Conservation (phyloP, 1,140 invertebrate species). For the Phymastichus coffea region DNA sequence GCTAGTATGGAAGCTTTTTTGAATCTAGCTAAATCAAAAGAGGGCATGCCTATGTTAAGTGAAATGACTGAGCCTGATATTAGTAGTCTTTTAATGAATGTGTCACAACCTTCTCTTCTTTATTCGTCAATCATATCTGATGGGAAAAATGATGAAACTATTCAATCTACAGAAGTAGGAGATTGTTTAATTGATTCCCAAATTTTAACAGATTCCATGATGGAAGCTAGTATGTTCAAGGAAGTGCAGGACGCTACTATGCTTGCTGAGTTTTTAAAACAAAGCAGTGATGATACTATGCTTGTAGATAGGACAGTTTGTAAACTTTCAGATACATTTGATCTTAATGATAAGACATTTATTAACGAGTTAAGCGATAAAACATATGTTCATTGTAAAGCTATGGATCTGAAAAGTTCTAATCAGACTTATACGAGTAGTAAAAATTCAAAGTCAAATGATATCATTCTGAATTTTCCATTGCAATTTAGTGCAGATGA, state of each 20-base stretch:
- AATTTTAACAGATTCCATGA: conserved; percentile 49
- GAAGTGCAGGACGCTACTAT: conserved; percentile 32
- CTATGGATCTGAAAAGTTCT: neutral
- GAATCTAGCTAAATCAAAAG: conserved; percentile 46
- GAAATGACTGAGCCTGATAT: conserved; percentile 43
- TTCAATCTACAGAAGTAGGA: conserved; percentile 15
- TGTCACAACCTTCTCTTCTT: conserved; percentile 48
- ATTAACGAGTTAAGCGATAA: conserved; percentile 13
- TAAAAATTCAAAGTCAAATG: conserved; percentile 4
- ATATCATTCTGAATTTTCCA: conserved; percentile 2
- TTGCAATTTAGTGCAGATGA: neutral
- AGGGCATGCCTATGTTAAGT: conserved; percentile 46
- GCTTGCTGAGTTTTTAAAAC: conserved; percentile 22
- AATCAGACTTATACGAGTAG: conserved; percentile 12
- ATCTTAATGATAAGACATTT: neutral
- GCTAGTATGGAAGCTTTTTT: conserved; percentile 49
- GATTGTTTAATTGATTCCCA: conserved; percentile 38
- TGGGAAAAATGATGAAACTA: conserved; percentile 27
- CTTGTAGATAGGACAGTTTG: conserved; percentile 11
- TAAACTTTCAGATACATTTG: neutral
- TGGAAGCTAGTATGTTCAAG: conserved; percentile 47
- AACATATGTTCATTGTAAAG: neutral
- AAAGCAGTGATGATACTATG: conserved; percentile 12
- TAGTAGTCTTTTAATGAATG: conserved; percentile 41
- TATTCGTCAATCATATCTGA: conserved; percentile 39